phyloP scores from a whole-genome alignment of 2,113 vertebrate genomes.

The Isichthys henryi region DNA sequence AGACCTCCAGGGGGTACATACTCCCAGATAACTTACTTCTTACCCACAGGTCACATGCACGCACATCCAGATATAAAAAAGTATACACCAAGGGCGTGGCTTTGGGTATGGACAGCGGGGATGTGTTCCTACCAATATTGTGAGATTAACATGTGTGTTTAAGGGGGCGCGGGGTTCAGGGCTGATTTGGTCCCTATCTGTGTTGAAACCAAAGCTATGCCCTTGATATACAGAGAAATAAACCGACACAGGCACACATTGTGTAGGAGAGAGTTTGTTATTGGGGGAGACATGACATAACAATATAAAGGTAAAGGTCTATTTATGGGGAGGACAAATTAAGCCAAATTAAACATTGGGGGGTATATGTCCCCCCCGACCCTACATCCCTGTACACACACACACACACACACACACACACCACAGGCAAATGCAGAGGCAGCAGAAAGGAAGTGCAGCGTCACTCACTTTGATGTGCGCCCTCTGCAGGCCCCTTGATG shows the following conservation, averaged over 20 bases:
- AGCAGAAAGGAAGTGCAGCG: not conserved
- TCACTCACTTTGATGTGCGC: constrained; percentile 69
- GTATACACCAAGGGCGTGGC: not conserved
- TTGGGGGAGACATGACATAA: not conserved
- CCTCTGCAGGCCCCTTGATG: constrained; percentile 55
- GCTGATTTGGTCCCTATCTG: not conserved
- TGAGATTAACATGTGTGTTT: not conserved
- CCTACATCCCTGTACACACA: not conserved
- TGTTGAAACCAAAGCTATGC: not conserved
- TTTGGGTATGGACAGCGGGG: not conserved
- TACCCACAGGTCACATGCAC: not conserved
- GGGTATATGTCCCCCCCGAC: not conserved
- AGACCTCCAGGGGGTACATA: not conserved
- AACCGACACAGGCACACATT: not conserved
- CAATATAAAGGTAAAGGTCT: not conserved
- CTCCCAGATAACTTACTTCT: not conserved
- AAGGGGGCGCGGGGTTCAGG: not conserved
- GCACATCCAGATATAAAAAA: not conserved
- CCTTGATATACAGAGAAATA: not conserved
- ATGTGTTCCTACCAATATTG: not conserved
- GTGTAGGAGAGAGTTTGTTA: not conserved
- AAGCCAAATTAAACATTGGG: not conserved
- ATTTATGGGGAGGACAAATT: not conserved
- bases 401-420: not conserved
- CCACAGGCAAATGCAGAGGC: not conserved